Conservation (phyloP, 2,113 vertebrate species). For the Pollachius pollachius region DNA sequence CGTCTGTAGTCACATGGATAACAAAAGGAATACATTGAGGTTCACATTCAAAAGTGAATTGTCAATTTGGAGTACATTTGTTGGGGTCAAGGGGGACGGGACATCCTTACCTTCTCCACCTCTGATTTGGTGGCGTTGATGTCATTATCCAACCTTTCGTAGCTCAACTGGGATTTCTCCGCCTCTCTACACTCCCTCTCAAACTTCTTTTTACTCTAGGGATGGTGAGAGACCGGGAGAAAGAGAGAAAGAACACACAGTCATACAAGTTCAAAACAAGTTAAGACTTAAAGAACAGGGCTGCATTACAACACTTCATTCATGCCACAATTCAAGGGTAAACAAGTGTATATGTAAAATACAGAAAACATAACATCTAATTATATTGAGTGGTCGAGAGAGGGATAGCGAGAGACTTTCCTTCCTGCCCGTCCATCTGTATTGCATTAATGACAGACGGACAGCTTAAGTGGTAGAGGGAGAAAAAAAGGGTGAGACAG, state of each 20-base stretch:
- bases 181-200: constrained; percentile 96
- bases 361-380: constrained; percentile 23
- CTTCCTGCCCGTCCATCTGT: constrained; percentile 70
- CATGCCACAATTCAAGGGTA: neutral
- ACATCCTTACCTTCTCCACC: constrained; percentile 89
- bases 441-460: constrained; percentile 61
- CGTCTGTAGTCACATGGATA: too few species aligned
- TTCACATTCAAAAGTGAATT: neutral
- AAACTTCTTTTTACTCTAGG: constrained; percentile 98
- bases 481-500: constrained; percentile 66
- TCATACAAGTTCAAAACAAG: neutral
- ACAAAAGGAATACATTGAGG: neutral
- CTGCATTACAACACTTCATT: neutral
- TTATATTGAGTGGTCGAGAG: constrained; percentile 13
- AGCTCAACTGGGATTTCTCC: constrained; percentile 91
- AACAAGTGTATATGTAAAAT: neutral
- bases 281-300: constrained; percentile 2
- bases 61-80: neutral
- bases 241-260: neutral
- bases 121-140: constrained; percentile 97
- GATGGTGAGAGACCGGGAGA: constrained; percentile 13
- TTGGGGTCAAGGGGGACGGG: too few species aligned
- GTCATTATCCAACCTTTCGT: constrained; percentile 91
- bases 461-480: constrained; percentile 36
- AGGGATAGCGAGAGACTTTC: constrained; percentile 32